These are phyloP conservation scores for Hirundo rustica DNA, from an alignment of 2,797 vertebrate species.

Conservation along the genomic window DNA sequence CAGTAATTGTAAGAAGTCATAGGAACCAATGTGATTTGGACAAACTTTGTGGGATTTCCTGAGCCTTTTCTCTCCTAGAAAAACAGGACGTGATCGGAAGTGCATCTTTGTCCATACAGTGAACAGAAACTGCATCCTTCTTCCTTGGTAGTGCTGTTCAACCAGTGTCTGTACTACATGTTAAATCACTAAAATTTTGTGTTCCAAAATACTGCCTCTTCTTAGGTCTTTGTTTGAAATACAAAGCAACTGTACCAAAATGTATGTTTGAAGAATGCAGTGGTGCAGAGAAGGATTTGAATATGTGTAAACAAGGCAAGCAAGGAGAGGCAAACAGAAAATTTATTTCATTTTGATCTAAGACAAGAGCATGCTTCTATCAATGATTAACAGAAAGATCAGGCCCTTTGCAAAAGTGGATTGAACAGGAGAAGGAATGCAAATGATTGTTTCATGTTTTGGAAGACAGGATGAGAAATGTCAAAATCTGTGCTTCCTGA, in stretches of 20 bases:
- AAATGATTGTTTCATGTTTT: neutral
- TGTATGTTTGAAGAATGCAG: neutral
- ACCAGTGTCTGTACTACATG: neutral
- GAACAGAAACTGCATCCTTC: neutral
- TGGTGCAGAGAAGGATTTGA: neutral
- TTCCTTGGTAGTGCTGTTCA: neutral
- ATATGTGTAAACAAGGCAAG: neutral
- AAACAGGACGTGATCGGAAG: neutral
- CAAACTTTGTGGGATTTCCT: neutral
- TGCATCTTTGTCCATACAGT: neutral
- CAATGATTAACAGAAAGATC: neutral
- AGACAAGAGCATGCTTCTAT: neutral
- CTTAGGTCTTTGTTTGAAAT: neutral
- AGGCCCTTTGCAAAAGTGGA: neutral
- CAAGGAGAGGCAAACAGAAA: neutral
- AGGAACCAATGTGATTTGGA: neutral
- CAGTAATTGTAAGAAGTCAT: neutral
- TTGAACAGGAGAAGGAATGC: neutral
- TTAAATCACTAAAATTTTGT: constrained; percentile 13
- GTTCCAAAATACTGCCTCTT: neutral
- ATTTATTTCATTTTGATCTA: neutral
- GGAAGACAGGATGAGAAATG: neutral
- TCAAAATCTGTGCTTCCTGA: neutral
- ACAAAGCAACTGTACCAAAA: neutral
- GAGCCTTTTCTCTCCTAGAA: neutral